These are phyloP conservation scores for Peromyscus attwateri DNA, from an alignment of 2,797 vertebrate genomes.

Conservation along the genomic window DNA sequence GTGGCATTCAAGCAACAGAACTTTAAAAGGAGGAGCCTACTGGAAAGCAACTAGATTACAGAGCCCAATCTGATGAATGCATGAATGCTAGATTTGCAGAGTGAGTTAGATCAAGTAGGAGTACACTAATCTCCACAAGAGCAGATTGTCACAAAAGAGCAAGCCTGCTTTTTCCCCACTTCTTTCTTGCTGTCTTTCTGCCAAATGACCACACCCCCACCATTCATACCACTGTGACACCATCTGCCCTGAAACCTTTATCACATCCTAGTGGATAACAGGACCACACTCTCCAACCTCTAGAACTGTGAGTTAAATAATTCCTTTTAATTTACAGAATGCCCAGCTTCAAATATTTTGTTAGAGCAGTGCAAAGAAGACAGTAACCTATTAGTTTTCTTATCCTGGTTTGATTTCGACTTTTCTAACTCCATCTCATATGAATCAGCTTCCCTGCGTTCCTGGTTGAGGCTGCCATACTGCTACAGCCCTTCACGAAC, in stretches of 20 bases:
- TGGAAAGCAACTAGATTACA: neutral
- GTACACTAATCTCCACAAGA: neutral
- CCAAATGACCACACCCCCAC: neutral
- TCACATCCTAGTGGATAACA: neutral
- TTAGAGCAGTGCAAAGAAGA: neutral
- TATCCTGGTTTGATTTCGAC: neutral
- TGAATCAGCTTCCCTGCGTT: neutral
- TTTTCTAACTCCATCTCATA: neutral
- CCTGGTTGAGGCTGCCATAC: neutral
- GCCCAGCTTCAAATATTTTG: neutral
- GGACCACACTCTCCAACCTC: neutral
- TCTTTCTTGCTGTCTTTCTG: neutral
- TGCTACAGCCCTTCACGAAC: neutral
- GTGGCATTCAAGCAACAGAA: neutral
- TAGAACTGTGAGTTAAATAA: neutral
- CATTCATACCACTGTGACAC: neutral
- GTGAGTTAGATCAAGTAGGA: neutral
- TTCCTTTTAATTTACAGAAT: neutral
- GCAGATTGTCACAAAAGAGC: neutral
- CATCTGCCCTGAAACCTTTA: neutral
- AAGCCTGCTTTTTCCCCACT: neutral
- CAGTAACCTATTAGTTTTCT: neutral
- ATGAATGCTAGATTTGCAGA: neutral
- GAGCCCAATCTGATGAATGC: neutral
- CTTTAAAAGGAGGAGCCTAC: neutral